phyloP scores from a whole-genome alignment of 2,113 vertebrate species.

The Tinamus guttatus region DNA sequence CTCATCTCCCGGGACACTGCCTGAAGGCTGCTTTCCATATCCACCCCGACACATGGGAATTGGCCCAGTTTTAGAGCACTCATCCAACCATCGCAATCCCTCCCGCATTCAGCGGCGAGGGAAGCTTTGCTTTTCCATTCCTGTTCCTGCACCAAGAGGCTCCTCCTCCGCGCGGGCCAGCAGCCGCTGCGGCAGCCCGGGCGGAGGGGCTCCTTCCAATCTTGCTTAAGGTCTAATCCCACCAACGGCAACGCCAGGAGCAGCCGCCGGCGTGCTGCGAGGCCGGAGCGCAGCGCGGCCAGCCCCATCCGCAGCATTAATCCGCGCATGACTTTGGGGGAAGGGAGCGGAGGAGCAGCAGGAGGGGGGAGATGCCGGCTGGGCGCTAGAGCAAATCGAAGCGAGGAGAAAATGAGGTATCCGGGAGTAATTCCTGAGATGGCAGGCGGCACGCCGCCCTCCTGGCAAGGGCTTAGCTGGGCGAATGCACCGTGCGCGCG shows the following conservation, averaged over 20 bases:
- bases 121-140: neutral
- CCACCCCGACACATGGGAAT: neutral
- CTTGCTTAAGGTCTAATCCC: neutral
- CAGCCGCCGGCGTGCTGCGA: neutral
- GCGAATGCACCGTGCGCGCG: neutral
- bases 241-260: neutral
- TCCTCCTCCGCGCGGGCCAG: neutral
- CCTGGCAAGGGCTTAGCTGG: neutral
- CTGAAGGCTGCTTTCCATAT: neutral
- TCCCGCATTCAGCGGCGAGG: neutral
- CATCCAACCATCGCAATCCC: neutral
- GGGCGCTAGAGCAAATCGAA: accelerated
- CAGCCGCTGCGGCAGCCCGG: neutral
- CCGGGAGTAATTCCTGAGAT: neutral
- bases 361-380: neutral
- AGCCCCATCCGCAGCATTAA: accelerated
- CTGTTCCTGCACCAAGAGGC: neutral
- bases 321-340: neutral
- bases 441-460: neutral
- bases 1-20: too few relatives aligned
- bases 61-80: neutral
- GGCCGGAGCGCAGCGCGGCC: neutral
- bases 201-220: neutral
- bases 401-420: neutral
- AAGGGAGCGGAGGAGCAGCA: neutral